A percentile compares a stretch with the other conserved stretches of the same genome.
Conservation (phyloP, 2,113 vertebrate species). For the Candoia aspera region DNA sequence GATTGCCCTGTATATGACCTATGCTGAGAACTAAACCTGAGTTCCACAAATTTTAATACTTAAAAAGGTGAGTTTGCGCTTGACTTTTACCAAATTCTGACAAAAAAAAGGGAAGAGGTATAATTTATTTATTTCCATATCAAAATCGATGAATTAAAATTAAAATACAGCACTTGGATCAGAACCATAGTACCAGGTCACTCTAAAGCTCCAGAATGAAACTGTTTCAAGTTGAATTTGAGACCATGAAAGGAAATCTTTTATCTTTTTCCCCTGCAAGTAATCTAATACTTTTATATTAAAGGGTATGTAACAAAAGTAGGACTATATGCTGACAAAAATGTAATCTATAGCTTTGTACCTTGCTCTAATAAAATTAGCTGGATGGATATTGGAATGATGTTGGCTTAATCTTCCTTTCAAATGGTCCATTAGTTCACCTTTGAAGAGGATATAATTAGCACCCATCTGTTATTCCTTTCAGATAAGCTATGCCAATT, state of each 20-base stretch:
- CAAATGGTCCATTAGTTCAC: constrained; percentile 2
- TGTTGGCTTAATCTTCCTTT: neutral
- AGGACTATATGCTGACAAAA: neutral
- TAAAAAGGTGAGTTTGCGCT: too few species aligned
- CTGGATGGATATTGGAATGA: neutral
- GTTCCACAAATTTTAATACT: too few species aligned
- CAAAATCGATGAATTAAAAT: neutral
- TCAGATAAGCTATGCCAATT: neutral
- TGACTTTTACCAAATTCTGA: neutral
- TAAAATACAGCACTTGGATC: neutral
- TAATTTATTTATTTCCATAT: neutral
- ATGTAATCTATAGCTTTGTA: constrained; percentile 8
- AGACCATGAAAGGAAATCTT: neutral
- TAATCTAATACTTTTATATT: neutral
- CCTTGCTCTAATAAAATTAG: neutral
- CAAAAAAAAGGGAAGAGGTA: neutral
- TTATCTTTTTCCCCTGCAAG: constrained; percentile 5
- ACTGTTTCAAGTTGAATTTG: neutral
- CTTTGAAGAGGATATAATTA: neutral
- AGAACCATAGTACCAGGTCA: neutral
- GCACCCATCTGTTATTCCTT: neutral
- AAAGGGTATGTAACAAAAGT: neutral
- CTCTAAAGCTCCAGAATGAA: neutral
- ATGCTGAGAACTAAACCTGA: too few species aligned
- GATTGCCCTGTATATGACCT: too few species aligned